Base-by-base conservation (phyloP, 2,797 vertebrate genomes). In the Hydrocynus forskahlii region DNA sequence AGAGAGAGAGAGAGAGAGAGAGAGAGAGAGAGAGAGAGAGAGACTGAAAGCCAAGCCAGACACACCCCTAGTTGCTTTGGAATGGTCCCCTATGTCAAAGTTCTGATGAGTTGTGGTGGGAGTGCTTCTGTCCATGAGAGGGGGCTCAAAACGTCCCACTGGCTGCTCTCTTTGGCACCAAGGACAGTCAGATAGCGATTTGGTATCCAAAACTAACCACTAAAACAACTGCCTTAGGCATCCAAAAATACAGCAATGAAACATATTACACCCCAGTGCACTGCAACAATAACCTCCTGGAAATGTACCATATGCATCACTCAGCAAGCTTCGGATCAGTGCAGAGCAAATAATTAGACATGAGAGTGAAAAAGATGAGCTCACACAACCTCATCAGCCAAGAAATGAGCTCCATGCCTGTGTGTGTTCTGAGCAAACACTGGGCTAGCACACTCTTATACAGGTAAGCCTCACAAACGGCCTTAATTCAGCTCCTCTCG, bases 371-470 rank as follows among this genome's bases (percentile, higher is more conserved):
- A 48, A 67, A 48, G 63, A 59, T 29, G 63, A 29, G 9, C 38
- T 68, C 54, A 75, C 54, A 38, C 19, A 69, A 76, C 14, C 40
- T 66, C 71, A 76, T 83, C 50, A 38, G 21, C 45, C 10, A 38
- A 45, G 40, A 17, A 57, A 35, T 6, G 1, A 55, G 38, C 21
- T 80, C 57, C 29, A 70, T 62, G 45, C 17, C 82, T 71, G n/a
- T 80, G 71, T 75, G 70, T 63, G 54, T 23, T 59, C 60, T 68
- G 17, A 62, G 38, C 29, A 84, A 77, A 76, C 74, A 67, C 38
- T 23, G 48, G 25, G 35, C 55, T 64, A 76, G 72, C 79, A 64
- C 57, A 94, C 91, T 89, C 76, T 86, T 54, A 83, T 87, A 81
- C 86, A 80, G 85, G 80, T 77, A 84, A 86, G 67, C 69, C 54